Evolutionary conservation across 1,140 invertebrate genomes (phyloP), one percentile per base, ranked within the genome.

Genomic region (Diorhabda carinulata): DNA sequence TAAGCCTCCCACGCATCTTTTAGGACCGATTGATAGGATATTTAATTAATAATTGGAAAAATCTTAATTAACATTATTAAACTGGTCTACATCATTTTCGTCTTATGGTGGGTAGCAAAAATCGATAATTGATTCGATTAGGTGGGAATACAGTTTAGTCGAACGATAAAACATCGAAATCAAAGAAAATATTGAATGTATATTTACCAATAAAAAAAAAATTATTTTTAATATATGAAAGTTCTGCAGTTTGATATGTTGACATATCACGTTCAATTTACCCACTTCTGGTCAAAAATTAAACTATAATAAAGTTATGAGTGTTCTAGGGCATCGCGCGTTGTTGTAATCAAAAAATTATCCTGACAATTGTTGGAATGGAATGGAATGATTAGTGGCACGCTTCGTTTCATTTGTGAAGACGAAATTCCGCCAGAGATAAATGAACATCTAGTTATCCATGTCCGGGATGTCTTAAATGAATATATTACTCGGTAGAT

Each of bases 401-500:
- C 64, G 64, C 64, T 65, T 65, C 64, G 56, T 65, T 65, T 65
- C 47, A 57, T 65, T 57, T 57, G 64, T 65, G 47, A 42, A 45
- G 40, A 41, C 57, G 40, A 57, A 65, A 65, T 65, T 65, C 64
- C 64, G 64, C 47, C n/a, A 47, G 64, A 65, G 64, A 65, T 58
- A 65, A 65, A 52, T 65, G 64, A 45, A 57, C 64, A 57, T 65
- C 64, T 65, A 65, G 64, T 65, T 65, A 57, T 10, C 64, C 64
- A 57, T 65, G 56, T 65, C 64, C 64, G 64, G 64, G 64, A 65
- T 65, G 64, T 65, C 40, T 56, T 56, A 65, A 65, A 65, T 65
- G 64, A 65, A 57, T 65, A 9, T 57, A 65, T 65, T 57, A 57
- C 47, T 25, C 42, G 42, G 47, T 52, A n/a, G 47, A 52, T 52